Evolutionary conservation across 2,113 vertebrate species (phyloP).

Genomic region (Anser brachyrhynchus): DNA sequence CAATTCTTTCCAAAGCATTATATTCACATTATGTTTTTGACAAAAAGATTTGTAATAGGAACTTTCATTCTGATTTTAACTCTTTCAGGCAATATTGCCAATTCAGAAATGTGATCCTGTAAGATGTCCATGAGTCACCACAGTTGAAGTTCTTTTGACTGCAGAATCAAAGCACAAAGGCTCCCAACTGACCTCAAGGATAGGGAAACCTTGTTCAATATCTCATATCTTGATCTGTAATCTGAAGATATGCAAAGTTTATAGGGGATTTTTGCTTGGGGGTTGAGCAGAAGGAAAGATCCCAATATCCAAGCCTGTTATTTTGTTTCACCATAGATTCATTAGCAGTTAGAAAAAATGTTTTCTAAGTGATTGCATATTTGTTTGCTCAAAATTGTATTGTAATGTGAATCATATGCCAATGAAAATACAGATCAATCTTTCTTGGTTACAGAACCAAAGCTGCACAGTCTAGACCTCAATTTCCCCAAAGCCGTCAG

Average conservation of each 20-base stretch:
- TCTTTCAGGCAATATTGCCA: background rate
- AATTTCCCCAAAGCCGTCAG: background rate
- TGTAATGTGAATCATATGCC: background rate
- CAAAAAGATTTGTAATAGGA: background rate
- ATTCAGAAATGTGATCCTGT: background rate
- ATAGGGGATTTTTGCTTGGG: background rate
- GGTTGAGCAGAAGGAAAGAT: background rate
- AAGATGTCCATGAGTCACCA: background rate
- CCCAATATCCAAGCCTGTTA: background rate
- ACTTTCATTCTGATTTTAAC: background rate
- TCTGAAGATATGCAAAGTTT: background rate
- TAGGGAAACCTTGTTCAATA: background rate
- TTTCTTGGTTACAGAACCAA: constrained; percentile 10
- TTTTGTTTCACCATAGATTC: background rate
- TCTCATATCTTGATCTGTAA: background rate
- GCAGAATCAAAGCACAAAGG: background rate
- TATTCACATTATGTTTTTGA: background rate
- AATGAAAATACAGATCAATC: constrained; percentile 21
- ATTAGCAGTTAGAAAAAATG: background rate
- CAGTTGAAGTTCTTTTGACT: background rate
- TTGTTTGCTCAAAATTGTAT: constrained; percentile 6
- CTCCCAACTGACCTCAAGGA: background rate
- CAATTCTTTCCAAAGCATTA: background rate
- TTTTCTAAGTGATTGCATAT: background rate
- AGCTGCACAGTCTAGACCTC: background rate